Conservation (phyloP, 2,113 vertebrate species). For the Eclectus roratus region DNA sequence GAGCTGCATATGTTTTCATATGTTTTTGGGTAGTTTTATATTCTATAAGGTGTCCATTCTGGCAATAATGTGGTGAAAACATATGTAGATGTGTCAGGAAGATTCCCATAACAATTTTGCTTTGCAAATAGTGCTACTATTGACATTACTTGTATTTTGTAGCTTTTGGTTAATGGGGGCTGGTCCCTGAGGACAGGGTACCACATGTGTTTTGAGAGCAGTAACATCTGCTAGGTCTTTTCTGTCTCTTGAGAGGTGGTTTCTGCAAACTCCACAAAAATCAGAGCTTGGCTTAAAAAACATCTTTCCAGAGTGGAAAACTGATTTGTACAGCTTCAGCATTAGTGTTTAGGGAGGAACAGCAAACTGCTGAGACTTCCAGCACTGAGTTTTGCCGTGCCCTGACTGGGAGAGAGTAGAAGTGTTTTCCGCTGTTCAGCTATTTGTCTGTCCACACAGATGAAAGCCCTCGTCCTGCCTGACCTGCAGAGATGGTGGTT, state of each 20-base stretch:
- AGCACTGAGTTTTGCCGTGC: not conserved
- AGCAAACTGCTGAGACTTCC: not conserved
- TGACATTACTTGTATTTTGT: not conserved
- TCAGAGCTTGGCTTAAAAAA: not conserved
- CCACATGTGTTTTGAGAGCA: not conserved
- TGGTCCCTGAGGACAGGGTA: not conserved
- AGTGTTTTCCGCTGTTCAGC: not conserved
- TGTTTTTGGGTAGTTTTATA: conserved; percentile 3
- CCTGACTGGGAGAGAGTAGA: fast-evolving
- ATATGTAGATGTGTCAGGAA: not conserved
- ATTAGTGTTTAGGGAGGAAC: not conserved
- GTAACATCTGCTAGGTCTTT: not conserved
- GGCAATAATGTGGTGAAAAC: not conserved
- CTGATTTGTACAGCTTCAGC: not conserved
- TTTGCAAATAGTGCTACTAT: not conserved
- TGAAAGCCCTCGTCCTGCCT: not conserved
- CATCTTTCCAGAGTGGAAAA: not conserved
- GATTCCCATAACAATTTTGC: not conserved
- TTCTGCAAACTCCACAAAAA: not conserved
- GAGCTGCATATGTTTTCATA: not conserved
- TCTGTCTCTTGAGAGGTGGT: not conserved
- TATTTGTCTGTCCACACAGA: not conserved
- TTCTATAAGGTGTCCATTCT: conserved; percentile 28
- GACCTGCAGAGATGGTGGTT: not conserved
- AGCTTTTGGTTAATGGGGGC: not conserved